Base-by-base conservation (phyloP, 2,888 invertebrate species). In the Nycteola revayana region DNA sequence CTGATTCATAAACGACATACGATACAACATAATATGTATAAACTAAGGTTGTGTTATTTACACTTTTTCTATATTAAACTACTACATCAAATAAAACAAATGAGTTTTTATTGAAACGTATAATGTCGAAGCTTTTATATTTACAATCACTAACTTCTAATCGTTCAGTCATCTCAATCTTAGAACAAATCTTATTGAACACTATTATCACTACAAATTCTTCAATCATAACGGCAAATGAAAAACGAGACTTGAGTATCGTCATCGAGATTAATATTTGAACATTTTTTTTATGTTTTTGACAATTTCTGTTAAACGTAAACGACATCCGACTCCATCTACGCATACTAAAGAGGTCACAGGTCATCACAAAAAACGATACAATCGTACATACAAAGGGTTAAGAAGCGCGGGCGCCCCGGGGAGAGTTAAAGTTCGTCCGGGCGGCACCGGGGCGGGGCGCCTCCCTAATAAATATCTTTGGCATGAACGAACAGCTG, bases 91-190 rank as follows among this genome's bases (percentile, higher is more conserved):
- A 77, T 75, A 55, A 81, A 84, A 83, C 76, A 58, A 79, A 45
- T 30, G 30, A 42, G 35, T 48, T 62, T 75, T 83, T 81, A 84
- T 74, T 84, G 74, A 87, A 85, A 85, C 75, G 75, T 85, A 84
- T 85, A 86, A 82, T 85, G 81, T 85, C 77, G 84, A 87, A 87
- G 87, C 85, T 78, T 75, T 70, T 76, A 65, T 87, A 87, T 87
- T 81, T 87, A 87, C 86, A 87, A 82, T 81, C 76, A 80, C 83
- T 86, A 87, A 79, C 67, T 67, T 72, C 84, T 85, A 83, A 76
- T 76, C 86, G 76, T 83, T 87, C 86, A 86, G 86, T 87, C 86
- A 81, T 84, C 78, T 72, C 75, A 73, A 77, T 74, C 78, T 80
- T 78, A 83, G 73, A 83, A 81, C 76, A 75, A 76, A 75, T 63